A percentile compares a stretch with the other conserved stretches of the same genome.
phyloP scores from a whole-genome alignment of 2,113 vertebrate genomes.

The Hippolais icterina region DNA sequence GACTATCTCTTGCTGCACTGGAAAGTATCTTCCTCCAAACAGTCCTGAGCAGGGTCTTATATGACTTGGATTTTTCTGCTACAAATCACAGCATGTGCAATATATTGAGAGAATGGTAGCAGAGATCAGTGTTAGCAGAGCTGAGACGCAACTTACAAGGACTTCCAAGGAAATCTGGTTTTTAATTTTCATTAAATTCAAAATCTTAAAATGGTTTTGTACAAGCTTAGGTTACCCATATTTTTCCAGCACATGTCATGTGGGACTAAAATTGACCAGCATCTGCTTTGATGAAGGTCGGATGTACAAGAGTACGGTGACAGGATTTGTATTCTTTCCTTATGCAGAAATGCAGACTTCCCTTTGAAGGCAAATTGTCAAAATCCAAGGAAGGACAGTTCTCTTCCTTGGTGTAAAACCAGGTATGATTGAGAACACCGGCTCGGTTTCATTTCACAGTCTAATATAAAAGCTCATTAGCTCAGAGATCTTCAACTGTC shows the following conservation, averaged over 20 bases:
- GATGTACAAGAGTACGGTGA: background rate
- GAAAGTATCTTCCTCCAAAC: background rate
- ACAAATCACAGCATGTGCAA: background rate
- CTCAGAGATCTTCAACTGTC: background rate
- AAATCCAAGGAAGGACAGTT: background rate
- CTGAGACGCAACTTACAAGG: background rate
- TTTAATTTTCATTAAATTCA: background rate
- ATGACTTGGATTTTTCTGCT: background rate
- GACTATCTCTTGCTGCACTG: background rate
- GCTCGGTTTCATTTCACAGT: slow-evolving; percentile 12
- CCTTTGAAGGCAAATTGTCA: background rate
- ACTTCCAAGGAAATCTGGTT: background rate
- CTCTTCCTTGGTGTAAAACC: background rate
- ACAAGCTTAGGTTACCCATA: background rate
- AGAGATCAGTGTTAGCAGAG: background rate
- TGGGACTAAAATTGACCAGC: background rate
- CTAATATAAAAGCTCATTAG: slow-evolving; percentile 20
- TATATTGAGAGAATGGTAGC: background rate
- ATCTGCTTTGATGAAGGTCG: background rate
- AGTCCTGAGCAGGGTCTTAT: background rate
- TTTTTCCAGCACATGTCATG: background rate
- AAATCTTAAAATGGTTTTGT: background rate
- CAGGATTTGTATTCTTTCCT: background rate
- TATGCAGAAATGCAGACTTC: background rate
- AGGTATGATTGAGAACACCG: background rate